phyloP scores from a whole-genome alignment of 2,113 vertebrate species.

The Dendrocopos noguchii region DNA sequence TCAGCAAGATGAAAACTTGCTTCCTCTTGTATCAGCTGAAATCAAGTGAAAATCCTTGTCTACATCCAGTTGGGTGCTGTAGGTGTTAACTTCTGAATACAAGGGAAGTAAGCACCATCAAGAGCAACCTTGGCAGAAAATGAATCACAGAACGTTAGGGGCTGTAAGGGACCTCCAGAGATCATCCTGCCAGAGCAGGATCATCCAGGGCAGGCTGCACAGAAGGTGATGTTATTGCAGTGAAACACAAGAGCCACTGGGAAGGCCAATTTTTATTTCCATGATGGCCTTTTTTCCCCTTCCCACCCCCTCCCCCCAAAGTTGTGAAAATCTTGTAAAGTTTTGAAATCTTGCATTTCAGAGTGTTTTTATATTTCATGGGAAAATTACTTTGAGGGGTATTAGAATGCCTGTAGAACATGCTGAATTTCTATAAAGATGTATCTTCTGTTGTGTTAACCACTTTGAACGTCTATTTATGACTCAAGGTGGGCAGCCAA shows the following conservation, averaged over 20 bases:
- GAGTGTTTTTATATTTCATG: neutral
- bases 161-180: too few species aligned
- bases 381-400: conserved; percentile 27
- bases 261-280: neutral
- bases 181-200: too few species aligned
- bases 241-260: neutral
- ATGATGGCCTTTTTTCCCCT: neutral
- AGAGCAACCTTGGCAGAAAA: neutral
- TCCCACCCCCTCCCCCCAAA: neutral
- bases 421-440: conserved; percentile 22
- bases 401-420: conserved; percentile 3
- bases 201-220: too few species aligned
- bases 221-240: neutral
- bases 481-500: neutral
- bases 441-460: conserved; percentile 14
- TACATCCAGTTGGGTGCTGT: neutral
- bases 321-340: neutral
- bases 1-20: neutral
- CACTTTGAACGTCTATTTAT: conserved; percentile 5
- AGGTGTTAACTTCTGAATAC: neutral
- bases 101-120: neutral
- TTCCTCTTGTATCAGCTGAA: neutral
- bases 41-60: neutral
- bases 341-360: conserved; percentile 16
- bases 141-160: too few species aligned